Conservation (phyloP, 1,140 invertebrate genomes). For the Acyrthosiphon pisum region DNA sequence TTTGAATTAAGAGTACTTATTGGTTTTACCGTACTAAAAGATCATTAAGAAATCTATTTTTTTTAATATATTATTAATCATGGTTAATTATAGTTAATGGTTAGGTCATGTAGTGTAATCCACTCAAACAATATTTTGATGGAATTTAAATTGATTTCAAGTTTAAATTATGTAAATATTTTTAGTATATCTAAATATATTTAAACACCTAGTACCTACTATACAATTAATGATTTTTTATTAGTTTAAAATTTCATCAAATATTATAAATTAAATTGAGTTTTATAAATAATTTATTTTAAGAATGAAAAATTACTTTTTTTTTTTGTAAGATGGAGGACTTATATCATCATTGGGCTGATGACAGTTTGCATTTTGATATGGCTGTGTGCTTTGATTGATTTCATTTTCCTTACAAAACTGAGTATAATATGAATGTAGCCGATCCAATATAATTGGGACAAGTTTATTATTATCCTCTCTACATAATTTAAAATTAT, state of each 20-base stretch:
- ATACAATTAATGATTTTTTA: not conserved
- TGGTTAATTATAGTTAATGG: not conserved
- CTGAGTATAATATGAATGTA: constrained; percentile 75
- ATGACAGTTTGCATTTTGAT: constrained; percentile 67
- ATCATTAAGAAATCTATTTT: not conserved
- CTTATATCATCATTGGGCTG: not conserved
- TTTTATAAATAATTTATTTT: not conserved
- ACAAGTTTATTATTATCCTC: constrained; percentile 88
- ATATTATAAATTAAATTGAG: not conserved
- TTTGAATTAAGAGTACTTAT: not conserved
- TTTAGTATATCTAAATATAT: not conserved
- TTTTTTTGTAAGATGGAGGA: not conserved
- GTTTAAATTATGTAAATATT: not conserved
- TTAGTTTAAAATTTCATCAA: not conserved
- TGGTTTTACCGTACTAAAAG: not conserved
- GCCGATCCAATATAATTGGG: constrained; percentile 82
- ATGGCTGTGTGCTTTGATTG: constrained; percentile 65
- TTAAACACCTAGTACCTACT: too few relatives aligned
- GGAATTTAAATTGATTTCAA: not conserved
- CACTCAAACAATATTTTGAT: not conserved
- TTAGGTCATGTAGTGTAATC: not conserved
- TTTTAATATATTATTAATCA: not conserved
- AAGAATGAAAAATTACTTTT: constrained; percentile 38
- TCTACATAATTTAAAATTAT: constrained; percentile 64
- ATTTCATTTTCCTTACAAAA: constrained; percentile 64